Percentiles rank a stretch among this genome's conserved stretches.
phyloP scores from a whole-genome alignment of 2,888 invertebrate genomes.

The Anticlea derivata region DNA sequence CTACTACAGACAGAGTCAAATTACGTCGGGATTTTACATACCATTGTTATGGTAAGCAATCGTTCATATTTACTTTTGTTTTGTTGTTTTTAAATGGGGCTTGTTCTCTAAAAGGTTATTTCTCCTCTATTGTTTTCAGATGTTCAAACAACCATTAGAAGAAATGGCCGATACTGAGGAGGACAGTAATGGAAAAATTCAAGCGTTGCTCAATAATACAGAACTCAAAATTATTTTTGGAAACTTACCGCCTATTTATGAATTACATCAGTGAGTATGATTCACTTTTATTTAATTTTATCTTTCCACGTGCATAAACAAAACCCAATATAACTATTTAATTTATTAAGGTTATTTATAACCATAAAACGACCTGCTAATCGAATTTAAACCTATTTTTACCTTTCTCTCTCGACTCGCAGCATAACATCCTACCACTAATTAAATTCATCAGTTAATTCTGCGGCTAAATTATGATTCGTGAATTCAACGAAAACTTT shows the following conservation, averaged over 20 bases:
- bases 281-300: neutral
- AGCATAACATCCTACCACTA: too few relatives aligned
- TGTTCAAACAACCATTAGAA: slow-evolving; percentile 97
- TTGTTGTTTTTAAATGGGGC: slow-evolving; percentile 4
- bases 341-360: too few relatives aligned
- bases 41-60: slow-evolving; percentile 91
- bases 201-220: slow-evolving; percentile 92
- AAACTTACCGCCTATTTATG: slow-evolving; percentile 96
- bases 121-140: slow-evolving; percentile 86
- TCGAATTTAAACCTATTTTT: too few relatives aligned
- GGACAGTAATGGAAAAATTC: slow-evolving; percentile 85
- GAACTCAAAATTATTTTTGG: slow-evolving; percentile 98
- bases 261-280: slow-evolving; percentile 90
- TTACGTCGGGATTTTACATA: slow-evolving; percentile 97
- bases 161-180: slow-evolving; percentile 88
- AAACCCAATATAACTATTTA: neutral
- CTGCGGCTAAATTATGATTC: too few relatives aligned
- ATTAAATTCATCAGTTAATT: too few relatives aligned
- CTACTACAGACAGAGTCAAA: slow-evolving; percentile 98
- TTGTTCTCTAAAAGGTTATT: slow-evolving; percentile 7
- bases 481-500: too few relatives aligned
- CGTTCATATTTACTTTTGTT: slow-evolving; percentile 3
- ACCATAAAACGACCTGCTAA: too few relatives aligned
- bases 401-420: too few relatives aligned
- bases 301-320: neutral